Base-by-base conservation (phyloP, 2,797 vertebrate species). In the Lutjanus campechanus region DNA sequence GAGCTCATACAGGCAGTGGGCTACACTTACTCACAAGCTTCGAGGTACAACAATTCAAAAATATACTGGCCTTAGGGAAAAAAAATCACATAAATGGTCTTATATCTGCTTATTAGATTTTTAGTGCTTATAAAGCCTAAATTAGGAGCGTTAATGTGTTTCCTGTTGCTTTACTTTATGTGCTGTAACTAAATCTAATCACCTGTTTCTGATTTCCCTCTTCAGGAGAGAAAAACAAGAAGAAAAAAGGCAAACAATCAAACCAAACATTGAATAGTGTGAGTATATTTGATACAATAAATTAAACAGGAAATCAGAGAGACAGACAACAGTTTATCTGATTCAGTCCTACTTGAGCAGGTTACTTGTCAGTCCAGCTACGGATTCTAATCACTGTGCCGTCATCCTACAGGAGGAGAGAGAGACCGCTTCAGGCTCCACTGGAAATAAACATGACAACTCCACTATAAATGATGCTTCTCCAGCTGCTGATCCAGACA, bases 401-500 rank as follows among this genome's bases (percentile, higher is more conserved):
- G 0, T 73, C 41, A 5, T 51, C 60, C 20, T 6, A n/a, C 79
- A 97, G 97, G 96, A 96, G 79, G 95, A 96, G 71, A 93, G 96
- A 85, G 96, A 95, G 91, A 96, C 96, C 89, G 95, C 94, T 77
- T 95, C 96, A 56, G 96, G 97, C 55, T 97, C 96, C 92, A 95
- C 96, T 36, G 29, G 4, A 25, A 25, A 25, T 25, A 3, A 25
- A 25, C 25, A 25, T 25, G 25, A 25, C 25, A 3, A 47, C 46
- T 15, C 76, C 20, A 36, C 13, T 17, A 96, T 96, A 94, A 95
- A 81, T 82, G 94, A 77, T 85, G 56, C 44, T 4, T 56, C 36
- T 63, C 19, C 60, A 71, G 44, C n/a, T 19, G 50, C 20, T 10
- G 43, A 62, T 6, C 22, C 15, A 0, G 11, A n/a, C 86, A 72